Evolutionary conservation across 1,140 invertebrate species (phyloP).

Genomic region (Hormaphis cornu): DNA sequence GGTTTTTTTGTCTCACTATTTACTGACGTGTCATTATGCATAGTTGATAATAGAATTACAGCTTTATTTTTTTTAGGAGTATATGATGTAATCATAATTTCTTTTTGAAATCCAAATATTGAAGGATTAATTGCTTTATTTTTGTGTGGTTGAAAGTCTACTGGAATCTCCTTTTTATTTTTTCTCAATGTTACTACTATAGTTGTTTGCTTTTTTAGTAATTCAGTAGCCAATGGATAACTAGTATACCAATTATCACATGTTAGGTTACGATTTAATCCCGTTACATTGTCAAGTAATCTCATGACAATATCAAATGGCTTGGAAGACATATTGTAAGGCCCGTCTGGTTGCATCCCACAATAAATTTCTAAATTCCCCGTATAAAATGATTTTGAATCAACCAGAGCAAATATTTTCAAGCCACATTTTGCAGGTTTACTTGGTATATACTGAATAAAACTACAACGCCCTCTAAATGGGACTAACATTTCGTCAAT

Average conservation of each 20-base stretch:
- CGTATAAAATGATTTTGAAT: slow-evolving; percentile 39
- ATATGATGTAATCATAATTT: slow-evolving; percentile 30
- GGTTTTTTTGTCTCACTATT: not conserved
- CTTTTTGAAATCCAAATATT: slow-evolving; percentile 19
- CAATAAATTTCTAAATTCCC: slow-evolving; percentile 39
- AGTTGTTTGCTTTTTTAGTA: slow-evolving; percentile 36
- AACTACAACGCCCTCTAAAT: slow-evolving; percentile 42
- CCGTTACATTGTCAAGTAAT: not conserved
- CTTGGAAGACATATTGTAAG: slow-evolving; percentile 38
- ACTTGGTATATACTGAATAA: slow-evolving; percentile 43
- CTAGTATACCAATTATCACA: slow-evolving; percentile 42
- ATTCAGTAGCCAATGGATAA: slow-evolving; percentile 38
- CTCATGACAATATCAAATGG: not conserved
- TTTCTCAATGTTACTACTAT: slow-evolving; percentile 33
- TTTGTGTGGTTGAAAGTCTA: slow-evolving; percentile 13
- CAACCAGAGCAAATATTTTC: slow-evolving; percentile 40
- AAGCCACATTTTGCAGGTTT: slow-evolving; percentile 45
- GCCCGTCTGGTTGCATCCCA: slow-evolving; percentile 39
- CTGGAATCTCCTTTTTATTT: slow-evolving; percentile 35
- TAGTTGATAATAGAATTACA: slow-evolving; percentile 39
- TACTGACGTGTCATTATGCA: slow-evolving; percentile 41
- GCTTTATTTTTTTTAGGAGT: slow-evolving; percentile 37
- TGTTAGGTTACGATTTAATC: slow-evolving; percentile 38
- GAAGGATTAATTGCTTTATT: not conserved
- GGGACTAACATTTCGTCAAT: slow-evolving; percentile 44